phyloP scores from a whole-genome alignment of 2,797 vertebrate species.

The Sardinella longiceps region DNA sequence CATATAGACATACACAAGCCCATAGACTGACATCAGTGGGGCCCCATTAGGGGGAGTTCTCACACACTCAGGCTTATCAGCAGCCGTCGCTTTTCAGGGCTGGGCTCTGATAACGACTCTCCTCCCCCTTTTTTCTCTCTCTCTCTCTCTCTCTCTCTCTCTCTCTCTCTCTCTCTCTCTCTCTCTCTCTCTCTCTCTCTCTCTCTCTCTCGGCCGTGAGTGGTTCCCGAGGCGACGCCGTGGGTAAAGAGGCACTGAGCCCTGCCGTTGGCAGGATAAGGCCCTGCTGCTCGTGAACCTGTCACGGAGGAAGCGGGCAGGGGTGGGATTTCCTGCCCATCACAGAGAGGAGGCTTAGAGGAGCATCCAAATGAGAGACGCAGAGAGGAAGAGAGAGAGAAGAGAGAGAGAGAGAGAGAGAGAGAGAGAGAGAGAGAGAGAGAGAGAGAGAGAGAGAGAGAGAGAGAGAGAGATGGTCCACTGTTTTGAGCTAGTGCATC shows the following conservation, averaged over 20 bases:
- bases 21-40: constrained; percentile 81
- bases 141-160: constrained; percentile 42
- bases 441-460: background rate
- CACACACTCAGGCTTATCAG: constrained; percentile 38
- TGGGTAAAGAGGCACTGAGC: constrained; percentile 35
- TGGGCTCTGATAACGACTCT: constrained; percentile 47
- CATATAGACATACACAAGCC: constrained; percentile 44
- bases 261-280: constrained; percentile 44
- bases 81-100: constrained; percentile 38
- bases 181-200: constrained; percentile 45
- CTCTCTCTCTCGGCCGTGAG: constrained; percentile 23
- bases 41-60: constrained; percentile 76
- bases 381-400: background rate
- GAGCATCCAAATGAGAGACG: background rate
- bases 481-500: too few relatives aligned
- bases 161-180: background rate
- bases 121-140: background rate
- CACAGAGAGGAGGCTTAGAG: background rate
- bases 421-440: background rate
- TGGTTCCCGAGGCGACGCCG: background rate
- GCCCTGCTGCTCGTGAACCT: constrained; percentile 31
- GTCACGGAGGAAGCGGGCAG: constrained; percentile 35
- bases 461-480: background rate
- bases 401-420: too few relatives aligned
- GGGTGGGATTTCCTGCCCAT: constrained; percentile 42